phyloP scores from a whole-genome alignment of 2,888 invertebrate species.

The Theristus sp. region DNA sequence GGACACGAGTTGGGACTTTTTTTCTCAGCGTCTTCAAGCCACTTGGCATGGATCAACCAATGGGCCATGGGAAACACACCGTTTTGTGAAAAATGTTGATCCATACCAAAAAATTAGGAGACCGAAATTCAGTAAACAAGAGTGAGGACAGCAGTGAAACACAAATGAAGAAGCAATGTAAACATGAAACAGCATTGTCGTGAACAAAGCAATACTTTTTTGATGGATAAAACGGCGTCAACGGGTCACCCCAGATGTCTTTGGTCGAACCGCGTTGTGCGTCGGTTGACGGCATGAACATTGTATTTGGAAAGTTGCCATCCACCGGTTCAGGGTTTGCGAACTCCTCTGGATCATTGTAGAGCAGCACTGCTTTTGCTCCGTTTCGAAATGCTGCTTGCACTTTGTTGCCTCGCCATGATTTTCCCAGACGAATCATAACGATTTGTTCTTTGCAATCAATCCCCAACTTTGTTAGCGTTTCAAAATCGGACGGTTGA shows the following conservation, averaged over 20 bases:
- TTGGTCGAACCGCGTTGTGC: not conserved
- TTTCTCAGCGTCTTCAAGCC: no score
- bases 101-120: no score
- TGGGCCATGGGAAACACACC: no score
- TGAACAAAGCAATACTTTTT: no score
- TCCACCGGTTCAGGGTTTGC: no score
- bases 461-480: not conserved
- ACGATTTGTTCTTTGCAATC: not conserved
- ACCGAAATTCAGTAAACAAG: no score
- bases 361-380: not conserved
- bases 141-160: no score
- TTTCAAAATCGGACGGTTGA: not conserved
- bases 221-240: not conserved
- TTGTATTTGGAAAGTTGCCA: not conserved
- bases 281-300: not conserved
- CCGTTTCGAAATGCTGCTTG: not conserved
- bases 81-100: no score
- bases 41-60: no score
- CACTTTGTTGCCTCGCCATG: not conserved
- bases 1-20: no score
- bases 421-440: not conserved
- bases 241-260: not conserved
- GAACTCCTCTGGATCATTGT: not conserved
- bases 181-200: no score
- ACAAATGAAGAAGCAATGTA: no score